Evolutionary conservation across 2,888 invertebrate species (phyloP).

Genomic region (Clitarchus hookeri): DNA sequence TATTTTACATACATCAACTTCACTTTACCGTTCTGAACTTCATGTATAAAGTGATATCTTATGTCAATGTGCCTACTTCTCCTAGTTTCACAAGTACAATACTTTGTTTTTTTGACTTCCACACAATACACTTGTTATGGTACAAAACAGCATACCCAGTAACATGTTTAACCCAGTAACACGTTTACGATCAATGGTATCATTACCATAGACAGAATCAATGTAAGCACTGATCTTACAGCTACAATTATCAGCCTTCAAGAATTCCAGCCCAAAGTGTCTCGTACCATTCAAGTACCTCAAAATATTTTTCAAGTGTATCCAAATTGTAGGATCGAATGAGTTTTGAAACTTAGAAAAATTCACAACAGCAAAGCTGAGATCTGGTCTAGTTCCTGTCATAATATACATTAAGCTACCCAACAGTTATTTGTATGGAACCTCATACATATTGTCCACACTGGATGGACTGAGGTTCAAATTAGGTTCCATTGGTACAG

Average conservation of each 20-base stretch:
- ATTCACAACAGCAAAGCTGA: neutral
- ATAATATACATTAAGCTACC: neutral
- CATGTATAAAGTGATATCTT: too few species aligned
- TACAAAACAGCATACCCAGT: neutral
- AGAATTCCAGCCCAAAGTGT: neutral
- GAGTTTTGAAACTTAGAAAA: neutral
- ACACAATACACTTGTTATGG: neutral
- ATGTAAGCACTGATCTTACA: neutral
- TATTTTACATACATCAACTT: too few species aligned
- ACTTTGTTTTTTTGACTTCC: neutral
- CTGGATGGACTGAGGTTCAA: neutral
- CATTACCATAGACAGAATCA: neutral
- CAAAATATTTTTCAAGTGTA: neutral
- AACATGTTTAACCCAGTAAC: too few species aligned
- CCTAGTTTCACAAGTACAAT: neutral
- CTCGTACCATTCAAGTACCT: neutral
- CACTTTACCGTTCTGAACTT: too few species aligned
- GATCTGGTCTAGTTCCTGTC: neutral
- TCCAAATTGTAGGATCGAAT: neutral
- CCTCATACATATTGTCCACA: neutral
- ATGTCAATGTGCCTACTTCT: too few species aligned
- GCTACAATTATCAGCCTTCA: neutral
- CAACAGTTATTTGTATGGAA: neutral
- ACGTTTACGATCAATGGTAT: neutral
- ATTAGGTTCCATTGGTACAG: neutral